Evolutionary conservation across 1,140 invertebrate species (phyloP).

Genomic region (Bombus vancouverensis): DNA sequence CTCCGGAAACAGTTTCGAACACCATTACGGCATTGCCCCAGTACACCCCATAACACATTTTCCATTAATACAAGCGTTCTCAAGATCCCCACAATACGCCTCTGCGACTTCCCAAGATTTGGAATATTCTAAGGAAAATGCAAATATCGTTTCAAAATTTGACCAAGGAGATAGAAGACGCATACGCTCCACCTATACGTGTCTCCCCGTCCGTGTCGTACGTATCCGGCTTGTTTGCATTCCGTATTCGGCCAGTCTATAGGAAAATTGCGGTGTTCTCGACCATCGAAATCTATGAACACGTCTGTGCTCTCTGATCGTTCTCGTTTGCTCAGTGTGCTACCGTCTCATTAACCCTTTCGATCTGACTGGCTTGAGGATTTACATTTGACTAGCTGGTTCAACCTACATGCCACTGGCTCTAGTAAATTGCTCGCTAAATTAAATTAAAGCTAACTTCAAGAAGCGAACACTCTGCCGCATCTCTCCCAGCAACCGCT

Average conservation of each 20-base stretch:
- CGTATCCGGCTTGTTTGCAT: constrained; percentile 61
- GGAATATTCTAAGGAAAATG: constrained; percentile 70
- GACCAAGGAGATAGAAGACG: constrained; percentile 59
- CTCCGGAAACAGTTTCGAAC: constrained; percentile 37
- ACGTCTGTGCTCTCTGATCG: constrained; percentile 16
- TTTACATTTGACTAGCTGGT: background rate
- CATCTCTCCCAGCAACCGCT: background rate
- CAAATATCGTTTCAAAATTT: constrained; percentile 68
- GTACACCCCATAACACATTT: constrained; percentile 44
- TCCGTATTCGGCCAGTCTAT: constrained; percentile 55
- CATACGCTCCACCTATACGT: constrained; percentile 22
- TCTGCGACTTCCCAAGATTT: constrained; percentile 43
- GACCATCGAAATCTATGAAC: constrained; percentile 53
- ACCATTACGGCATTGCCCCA: constrained; percentile 24
- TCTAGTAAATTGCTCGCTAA: constrained; percentile 14
- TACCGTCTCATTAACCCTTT: constrained; percentile 29
- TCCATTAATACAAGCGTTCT: constrained; percentile 48
- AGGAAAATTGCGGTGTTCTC: constrained; percentile 58
- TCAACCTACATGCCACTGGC: background rate
- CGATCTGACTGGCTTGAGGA: background rate
- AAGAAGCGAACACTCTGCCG: background rate
- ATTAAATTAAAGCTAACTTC: background rate
- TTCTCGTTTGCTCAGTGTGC: constrained; percentile 1
- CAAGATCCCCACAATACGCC: background rate
- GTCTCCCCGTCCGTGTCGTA: background rate